Conservation (phyloP, 1,140 invertebrate genomes). For the Manduca sexta region DNA sequence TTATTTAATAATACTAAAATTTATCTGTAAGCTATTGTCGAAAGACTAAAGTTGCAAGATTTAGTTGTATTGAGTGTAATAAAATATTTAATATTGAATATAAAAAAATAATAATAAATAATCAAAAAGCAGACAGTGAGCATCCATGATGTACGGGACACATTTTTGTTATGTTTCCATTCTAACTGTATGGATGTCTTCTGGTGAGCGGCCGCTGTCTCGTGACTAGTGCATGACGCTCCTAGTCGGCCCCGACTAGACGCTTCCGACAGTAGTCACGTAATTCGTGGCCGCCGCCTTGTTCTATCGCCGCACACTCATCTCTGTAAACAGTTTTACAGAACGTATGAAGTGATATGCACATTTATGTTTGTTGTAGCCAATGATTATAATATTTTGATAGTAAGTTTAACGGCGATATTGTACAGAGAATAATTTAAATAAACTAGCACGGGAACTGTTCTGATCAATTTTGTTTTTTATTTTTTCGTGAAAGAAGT, state of each 20-base stretch:
- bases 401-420: slow-evolving; percentile 43
- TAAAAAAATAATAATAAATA: slow-evolving; percentile 21
- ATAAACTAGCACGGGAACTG: slow-evolving; percentile 56
- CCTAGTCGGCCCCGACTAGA: too few relatives aligned
- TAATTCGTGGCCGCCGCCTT: neutral
- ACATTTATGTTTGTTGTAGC: slow-evolving; percentile 23
- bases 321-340: slow-evolving; percentile 50
- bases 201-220: neutral
- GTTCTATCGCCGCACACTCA: slow-evolving; percentile 24
- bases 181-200: slow-evolving; percentile 15
- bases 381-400: slow-evolving; percentile 22
- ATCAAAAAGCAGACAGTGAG: slow-evolving; percentile 20
- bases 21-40: slow-evolving; percentile 19
- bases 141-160: slow-evolving; percentile 20
- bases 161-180: slow-evolving; percentile 15
- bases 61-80: slow-evolving; percentile 28
- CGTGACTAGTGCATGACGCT: too few relatives aligned
- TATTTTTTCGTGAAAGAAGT: too few relatives aligned
- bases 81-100: slow-evolving; percentile 28
- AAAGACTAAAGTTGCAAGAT: slow-evolving; percentile 20
- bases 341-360: slow-evolving; percentile 31
- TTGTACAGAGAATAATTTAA: slow-evolving; percentile 55
- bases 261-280: too few relatives aligned
- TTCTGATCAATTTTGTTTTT: slow-evolving; percentile 35
- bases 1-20: slow-evolving; percentile 28